Percentiles rank a stretch among this genome's conserved stretches.
These are phyloP conservation scores for Nezara viridula DNA, from an alignment of 2,888 invertebrate genomes.

Conservation along the genomic window DNA sequence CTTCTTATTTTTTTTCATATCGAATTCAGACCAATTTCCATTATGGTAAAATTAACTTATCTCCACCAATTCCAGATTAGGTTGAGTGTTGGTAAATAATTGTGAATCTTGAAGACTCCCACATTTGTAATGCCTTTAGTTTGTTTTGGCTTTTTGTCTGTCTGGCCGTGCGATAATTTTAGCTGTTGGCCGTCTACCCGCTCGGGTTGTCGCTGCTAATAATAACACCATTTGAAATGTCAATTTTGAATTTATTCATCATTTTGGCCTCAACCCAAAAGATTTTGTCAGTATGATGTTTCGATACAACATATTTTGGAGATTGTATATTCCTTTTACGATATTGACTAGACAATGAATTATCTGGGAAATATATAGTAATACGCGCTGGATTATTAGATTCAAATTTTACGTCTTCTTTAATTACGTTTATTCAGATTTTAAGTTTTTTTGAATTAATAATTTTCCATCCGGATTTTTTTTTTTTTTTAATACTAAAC, in stretches of 20 bases:
- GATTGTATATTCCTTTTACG: not conserved
- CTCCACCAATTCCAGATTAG: no score
- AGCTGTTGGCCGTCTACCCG: slow-evolving; percentile 1
- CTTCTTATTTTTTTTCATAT: no score
- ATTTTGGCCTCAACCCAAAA: not conserved
- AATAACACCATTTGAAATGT: slow-evolving; percentile 21
- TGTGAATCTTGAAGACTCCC: not conserved
- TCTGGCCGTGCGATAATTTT: slow-evolving; percentile 8
- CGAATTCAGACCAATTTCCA: no score
- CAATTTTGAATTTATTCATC: not conserved
- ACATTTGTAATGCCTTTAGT: not conserved
- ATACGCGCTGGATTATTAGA: no score
- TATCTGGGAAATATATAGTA: no score
- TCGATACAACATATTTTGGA: not conserved
- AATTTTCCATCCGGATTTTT: no score
- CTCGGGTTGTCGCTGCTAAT: not conserved
- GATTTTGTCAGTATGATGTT: not conserved
- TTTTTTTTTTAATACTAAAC: no score
- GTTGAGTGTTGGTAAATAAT: not conserved
- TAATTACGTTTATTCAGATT: no score
- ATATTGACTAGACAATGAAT: no score
- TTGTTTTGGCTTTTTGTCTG: slow-evolving; percentile 35
- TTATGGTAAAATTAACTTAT: no score
- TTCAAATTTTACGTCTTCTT: no score
- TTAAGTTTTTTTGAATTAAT: no score